Evolutionary conservation across 1,140 invertebrate genomes (phyloP), one percentile per base, ranked within the genome.

Genomic region (Aphelinus atriplicis): DNA sequence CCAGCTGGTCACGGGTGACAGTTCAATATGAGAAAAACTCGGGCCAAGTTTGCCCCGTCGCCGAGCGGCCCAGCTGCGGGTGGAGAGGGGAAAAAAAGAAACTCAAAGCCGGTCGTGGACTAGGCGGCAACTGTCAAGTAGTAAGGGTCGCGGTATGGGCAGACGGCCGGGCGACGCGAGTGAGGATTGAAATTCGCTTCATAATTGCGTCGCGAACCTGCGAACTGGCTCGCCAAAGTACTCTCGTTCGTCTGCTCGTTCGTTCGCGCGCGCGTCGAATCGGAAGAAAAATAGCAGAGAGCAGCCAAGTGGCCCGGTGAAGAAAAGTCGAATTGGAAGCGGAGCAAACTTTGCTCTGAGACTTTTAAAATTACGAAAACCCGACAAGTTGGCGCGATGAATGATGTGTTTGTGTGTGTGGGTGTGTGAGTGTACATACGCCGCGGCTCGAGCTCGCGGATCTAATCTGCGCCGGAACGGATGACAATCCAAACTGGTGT

Each of bases 291-390:
- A 63, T 53, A 63, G 51, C 5, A 47, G 46, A 53, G 58, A 61
- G 7, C 61, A 62, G 51, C 26, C 53, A 69, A 69, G n/a, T 73
- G 50, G 46, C 65, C 46, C n/a, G n/a, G 26, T 50, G 46, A 62
- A 51, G 61, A 70, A 70, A 64, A 75, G 65, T 73, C 57, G 71
- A 51, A 46, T 7, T 10, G 57, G 51, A 53, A 9, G 51, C 51
- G 9, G 9, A 53, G 51, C 9, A 73, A 73, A 73, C 56, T 73
- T 73, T 67, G 1, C 56, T 42, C 51, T 9, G 51, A 9, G 71
- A 67, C 46, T 70, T 63, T 70, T 75, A 66, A 75, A 75, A 71
- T 71, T 76, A 47, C 55, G 45, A 76, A 76, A 71, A 76, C 66
- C 66, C n/a, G 5, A 4, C 66, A 76, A 76, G 61, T 76, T 66